Evolutionary conservation across 2,888 invertebrate species (phyloP), one percentile per base, ranked within the genome.

Genomic region (Athalia cordata): DNA sequence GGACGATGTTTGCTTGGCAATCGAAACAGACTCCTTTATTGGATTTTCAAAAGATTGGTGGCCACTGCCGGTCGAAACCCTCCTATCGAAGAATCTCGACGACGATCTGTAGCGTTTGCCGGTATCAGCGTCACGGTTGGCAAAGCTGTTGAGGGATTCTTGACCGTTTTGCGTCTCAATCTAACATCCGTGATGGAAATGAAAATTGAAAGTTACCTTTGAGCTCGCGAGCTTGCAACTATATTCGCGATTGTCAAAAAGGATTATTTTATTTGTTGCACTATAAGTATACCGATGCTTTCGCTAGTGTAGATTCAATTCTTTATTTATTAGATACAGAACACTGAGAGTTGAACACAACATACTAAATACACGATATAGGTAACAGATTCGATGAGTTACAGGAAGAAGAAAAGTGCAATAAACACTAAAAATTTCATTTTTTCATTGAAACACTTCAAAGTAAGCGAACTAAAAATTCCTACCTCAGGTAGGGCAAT

Each of bases 401-500:
- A 29, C 29, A 29, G 29, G 29, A 29, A 29, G 2, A 2, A 29
- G 29, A 29, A 29, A 29, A 29, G 29, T 29, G 29, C 52, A 47
- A 78, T 67, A 9, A 3, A 50, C 29, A 29, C 29, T 29, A 29
- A 29, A 29, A 29, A 29, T 29, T 29, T 29, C 29, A 29, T 29
- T 29, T 29, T 29, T 29, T 2, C 29, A 29, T 29, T 29, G 29
- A 29, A 29, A 29, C 29, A 29, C 61, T 9, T 15, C 61, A 13
- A 15, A 61, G 13, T 9, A 61, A 15, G 13, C 7, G 61, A 59
- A 59, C 11, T 5, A 72, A 59, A 72, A 47, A 70, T n/a, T 57
- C 45, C 47, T 78, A 89, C 79, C 52, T 91, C 89, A 0, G 94
- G 93, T 79, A 94, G 87, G 0, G 94, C 93, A 43, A 95, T 87